Evolutionary conservation across 2,797 vertebrate species (phyloP).

Genomic region (Enteromius argenteus): DNA sequence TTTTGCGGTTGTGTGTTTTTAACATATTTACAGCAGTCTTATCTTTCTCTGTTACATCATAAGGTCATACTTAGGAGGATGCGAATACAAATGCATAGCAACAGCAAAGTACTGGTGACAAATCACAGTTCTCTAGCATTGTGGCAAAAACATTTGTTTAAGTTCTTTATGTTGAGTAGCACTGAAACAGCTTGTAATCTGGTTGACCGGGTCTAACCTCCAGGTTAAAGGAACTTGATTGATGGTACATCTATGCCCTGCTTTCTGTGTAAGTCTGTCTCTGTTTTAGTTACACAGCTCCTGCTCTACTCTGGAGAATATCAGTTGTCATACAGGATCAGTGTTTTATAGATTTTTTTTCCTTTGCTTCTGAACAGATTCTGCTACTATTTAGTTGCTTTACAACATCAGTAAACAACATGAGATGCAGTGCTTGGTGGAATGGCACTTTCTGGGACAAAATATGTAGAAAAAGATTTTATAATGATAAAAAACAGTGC

Average conservation of each 20-base stretch:
- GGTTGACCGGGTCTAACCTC: background rate
- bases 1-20: background rate
- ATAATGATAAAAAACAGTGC: background rate
- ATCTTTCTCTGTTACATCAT: background rate
- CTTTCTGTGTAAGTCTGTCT: background rate
- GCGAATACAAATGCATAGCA: background rate
- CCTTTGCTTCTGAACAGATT: background rate
- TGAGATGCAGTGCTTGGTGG: background rate
- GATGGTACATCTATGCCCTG: slow-evolving; percentile 1
- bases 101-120: background rate
- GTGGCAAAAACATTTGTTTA: background rate
- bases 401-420: slow-evolving; percentile 15
- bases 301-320: slow-evolving; percentile 27
- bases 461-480: too few relatives aligned
- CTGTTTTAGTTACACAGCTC: slow-evolving; percentile 14
- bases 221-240: slow-evolving; percentile 9
- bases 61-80: background rate
- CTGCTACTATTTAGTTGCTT: background rate
- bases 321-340: slow-evolving; percentile 34
- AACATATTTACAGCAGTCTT: slow-evolving; percentile 8
- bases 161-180: background rate
- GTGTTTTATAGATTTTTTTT: slow-evolving; percentile 15
- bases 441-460: too few relatives aligned
- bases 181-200: background rate
- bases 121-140: background rate